phyloP scores from a whole-genome alignment of 2,113 vertebrate genomes.

The Cairina moschata region DNA sequence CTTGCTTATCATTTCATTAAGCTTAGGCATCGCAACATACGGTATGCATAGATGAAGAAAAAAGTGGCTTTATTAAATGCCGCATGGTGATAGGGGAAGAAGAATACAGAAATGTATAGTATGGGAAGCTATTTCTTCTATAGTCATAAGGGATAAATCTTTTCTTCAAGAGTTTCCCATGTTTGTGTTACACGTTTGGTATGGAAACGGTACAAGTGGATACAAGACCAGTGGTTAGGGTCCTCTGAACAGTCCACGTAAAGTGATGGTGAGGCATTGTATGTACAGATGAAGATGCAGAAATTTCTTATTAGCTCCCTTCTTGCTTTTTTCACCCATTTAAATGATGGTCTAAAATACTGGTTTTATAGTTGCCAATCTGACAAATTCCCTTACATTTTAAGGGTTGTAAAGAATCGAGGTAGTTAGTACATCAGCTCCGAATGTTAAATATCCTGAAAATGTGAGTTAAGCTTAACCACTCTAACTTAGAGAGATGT shows the following conservation, averaged over 20 bases:
- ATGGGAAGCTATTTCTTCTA: not conserved
- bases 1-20: not conserved
- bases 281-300: not conserved
- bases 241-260: not conserved
- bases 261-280: not conserved
- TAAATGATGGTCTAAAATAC: not conserved
- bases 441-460: not conserved
- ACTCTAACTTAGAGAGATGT: not conserved
- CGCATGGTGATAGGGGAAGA: not conserved
- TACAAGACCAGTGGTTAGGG: not conserved
- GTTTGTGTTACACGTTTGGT: rapidly evolving
- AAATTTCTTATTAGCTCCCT: not conserved
- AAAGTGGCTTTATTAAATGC: not conserved
- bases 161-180: not conserved
- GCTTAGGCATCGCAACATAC: not conserved
- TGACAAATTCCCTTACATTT: not conserved
- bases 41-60: not conserved
- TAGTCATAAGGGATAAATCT: not conserved
- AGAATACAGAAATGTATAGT: not conserved
- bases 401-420: not conserved
- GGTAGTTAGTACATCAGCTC: not conserved
- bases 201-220: not conserved
- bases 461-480: not conserved
- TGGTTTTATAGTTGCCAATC: not conserved
- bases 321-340: not conserved